Evolutionary conservation across 2,797 vertebrate species (phyloP).

Genomic region (Eupleurogrammus muticus): DNA sequence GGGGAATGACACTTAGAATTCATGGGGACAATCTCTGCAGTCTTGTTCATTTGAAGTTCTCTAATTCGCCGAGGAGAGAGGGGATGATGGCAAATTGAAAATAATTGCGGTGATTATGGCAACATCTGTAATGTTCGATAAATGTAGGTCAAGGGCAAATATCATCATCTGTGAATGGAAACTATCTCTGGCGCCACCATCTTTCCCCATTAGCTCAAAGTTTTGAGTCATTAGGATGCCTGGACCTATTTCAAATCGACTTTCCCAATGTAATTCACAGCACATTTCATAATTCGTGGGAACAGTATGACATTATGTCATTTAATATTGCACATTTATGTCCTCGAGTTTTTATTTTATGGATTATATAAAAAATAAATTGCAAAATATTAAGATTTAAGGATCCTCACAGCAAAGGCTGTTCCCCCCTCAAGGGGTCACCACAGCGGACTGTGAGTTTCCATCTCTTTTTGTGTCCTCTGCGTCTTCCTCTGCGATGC

Average conservation of each 20-base stretch:
- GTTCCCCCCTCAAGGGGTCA: too few species aligned
- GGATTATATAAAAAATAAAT: too few species aligned
- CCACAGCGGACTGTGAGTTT: too few species aligned
- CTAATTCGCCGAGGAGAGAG: conserved; percentile 69
- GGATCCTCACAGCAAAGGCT: background rate
- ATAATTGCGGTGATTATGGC: conserved; percentile 76
- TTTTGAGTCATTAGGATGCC: conserved; percentile 13
- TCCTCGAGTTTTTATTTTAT: background rate
- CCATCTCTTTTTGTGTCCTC: too few species aligned
- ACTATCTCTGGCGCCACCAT: conserved; percentile 34
- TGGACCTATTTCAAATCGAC: conserved; percentile 33
- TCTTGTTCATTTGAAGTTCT: conserved; percentile 62
- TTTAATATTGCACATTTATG: background rate
- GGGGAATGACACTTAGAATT: conserved; percentile 71
- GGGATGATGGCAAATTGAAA: conserved; percentile 74
- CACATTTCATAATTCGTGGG: background rate
- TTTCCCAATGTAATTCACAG: conserved; percentile 7
- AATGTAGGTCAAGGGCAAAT: conserved; percentile 72
- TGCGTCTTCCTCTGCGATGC: too few species aligned
- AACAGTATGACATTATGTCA: too few species aligned
- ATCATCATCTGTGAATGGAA: conserved; percentile 32
- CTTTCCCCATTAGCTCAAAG: conserved; percentile 30
- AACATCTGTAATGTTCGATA: conserved; percentile 71
- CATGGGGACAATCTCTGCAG: conserved; percentile 58
- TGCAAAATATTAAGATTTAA: background rate